Percentiles rank a stretch among this genome's conserved stretches.
phyloP scores from a whole-genome alignment of 2,888 invertebrate genomes.

The Eustalomyia histrio region DNA sequence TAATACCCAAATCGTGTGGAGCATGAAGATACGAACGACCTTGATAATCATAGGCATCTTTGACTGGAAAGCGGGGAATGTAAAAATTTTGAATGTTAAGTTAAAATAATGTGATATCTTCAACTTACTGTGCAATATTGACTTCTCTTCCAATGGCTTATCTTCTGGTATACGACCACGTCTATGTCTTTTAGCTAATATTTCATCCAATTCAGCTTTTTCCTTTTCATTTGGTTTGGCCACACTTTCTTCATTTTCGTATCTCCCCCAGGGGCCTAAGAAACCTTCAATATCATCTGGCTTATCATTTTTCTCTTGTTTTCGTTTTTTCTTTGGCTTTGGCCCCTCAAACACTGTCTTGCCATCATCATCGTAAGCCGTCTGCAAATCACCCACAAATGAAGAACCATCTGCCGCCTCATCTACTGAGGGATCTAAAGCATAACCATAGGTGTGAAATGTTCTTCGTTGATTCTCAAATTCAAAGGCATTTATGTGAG shows the following conservation, averaged over 20 bases:
- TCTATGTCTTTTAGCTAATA: constrained; percentile 94
- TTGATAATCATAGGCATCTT: constrained; percentile 96
- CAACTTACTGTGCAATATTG: constrained; percentile 91
- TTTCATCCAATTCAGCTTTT: constrained; percentile 95
- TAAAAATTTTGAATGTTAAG: constrained; percentile 3
- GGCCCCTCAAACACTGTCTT: constrained; percentile 95
- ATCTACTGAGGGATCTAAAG: constrained; percentile 94
- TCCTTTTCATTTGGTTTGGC: constrained; percentile 96
- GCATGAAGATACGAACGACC: constrained; percentile 96
- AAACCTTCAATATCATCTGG: constrained; percentile 96
- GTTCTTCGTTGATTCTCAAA: constrained; percentile 98
- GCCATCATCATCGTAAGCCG: constrained; percentile 87
- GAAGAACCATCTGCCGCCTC: constrained; percentile 80
- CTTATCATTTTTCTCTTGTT: constrained; percentile 92
- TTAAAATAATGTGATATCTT: not conserved
- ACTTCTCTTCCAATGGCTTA: constrained; percentile 96
- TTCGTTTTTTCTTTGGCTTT: constrained; percentile 88
- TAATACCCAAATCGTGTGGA: constrained; percentile 95
- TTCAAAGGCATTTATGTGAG: constrained; percentile 97
- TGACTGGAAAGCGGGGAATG: constrained; percentile 83
- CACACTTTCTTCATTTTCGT: constrained; percentile 91
- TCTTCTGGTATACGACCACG: constrained; percentile 92
- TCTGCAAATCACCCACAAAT: constrained; percentile 83
- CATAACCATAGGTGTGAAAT: constrained; percentile 96
- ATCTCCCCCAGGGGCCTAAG: constrained; percentile 98